Conservation (phyloP, 2,888 invertebrate species). For the Dione juno region DNA sequence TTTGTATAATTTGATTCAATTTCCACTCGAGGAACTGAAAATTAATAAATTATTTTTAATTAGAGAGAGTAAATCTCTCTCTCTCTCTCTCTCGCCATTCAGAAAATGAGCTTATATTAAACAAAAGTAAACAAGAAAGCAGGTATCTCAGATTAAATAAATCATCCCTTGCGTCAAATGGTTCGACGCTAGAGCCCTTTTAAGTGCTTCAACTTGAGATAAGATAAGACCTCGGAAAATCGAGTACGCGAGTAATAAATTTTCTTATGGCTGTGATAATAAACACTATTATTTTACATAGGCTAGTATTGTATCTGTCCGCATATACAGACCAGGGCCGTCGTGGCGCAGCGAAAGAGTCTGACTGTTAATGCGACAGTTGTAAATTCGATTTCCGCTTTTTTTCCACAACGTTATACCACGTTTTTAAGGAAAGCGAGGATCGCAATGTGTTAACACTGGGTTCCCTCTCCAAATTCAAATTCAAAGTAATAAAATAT, state of each 20-base stretch:
- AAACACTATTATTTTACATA: slow-evolving; percentile 28
- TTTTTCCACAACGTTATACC: too few species aligned
- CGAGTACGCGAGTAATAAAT: slow-evolving; percentile 33
- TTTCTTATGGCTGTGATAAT: slow-evolving; percentile 25
- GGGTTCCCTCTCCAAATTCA: too few species aligned
- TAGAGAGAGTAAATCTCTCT: too few species aligned
- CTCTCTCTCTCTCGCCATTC: too few species aligned
- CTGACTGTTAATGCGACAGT: not conserved
- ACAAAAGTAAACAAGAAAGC: slow-evolving; percentile 41
- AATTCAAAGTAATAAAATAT: too few species aligned
- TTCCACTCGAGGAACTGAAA: too few species aligned
- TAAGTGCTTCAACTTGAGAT: slow-evolving; percentile 46
- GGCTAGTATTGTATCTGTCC: not conserved
- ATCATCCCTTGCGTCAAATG: slow-evolving; percentile 49
- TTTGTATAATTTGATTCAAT: too few species aligned
- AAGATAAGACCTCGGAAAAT: slow-evolving; percentile 36
- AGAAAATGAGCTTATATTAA: slow-evolving; percentile 12
- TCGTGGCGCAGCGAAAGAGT: not conserved
- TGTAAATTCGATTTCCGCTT: not conserved
- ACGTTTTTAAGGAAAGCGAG: too few species aligned
- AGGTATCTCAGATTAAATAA: slow-evolving; percentile 51
- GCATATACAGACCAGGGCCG: not conserved
- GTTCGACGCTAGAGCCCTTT: slow-evolving; percentile 45
- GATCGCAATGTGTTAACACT: too few species aligned
- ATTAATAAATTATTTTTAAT: too few species aligned